phyloP scores from a whole-genome alignment of 2,113 vertebrate species.

The Bubalus kerabau region DNA sequence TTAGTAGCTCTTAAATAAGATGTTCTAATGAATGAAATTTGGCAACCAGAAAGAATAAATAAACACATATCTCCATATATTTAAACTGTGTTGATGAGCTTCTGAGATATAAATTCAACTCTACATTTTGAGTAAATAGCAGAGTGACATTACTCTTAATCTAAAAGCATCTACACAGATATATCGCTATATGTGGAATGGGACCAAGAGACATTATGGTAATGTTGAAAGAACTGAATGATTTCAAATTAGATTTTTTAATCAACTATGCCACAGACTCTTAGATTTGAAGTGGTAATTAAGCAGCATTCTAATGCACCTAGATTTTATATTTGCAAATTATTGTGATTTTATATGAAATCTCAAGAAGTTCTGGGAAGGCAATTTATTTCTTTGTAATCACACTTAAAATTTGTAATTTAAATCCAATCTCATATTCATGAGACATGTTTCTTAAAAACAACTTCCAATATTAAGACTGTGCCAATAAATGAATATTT shows the following conservation, averaged over 20 bases:
- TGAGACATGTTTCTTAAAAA: neutral
- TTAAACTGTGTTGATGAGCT: neutral
- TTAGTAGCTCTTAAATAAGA: constrained; percentile 53
- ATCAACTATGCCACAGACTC: neutral
- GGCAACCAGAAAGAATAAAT: constrained; percentile 2
- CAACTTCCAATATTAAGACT: neutral
- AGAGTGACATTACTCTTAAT: neutral
- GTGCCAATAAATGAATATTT: neutral
- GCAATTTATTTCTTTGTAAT: neutral
- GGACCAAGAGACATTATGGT: neutral
- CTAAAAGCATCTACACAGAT: neutral
- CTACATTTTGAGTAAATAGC: neutral
- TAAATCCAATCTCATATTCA: neutral
- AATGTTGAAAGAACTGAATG: neutral
- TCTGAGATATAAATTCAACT: neutral
- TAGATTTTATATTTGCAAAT: neutral
- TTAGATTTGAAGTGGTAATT: neutral
- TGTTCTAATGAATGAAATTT: constrained; percentile 43
- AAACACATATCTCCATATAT: neutral
- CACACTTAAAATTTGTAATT: neutral
- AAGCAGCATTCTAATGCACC: neutral
- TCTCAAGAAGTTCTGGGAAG: neutral
- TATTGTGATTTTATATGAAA: neutral
- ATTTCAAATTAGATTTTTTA: neutral
- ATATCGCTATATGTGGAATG: neutral